These are phyloP conservation scores for Leptinotarsa lineolata DNA, from an alignment of 1,140 invertebrate genomes.

Conservation along the genomic window DNA sequence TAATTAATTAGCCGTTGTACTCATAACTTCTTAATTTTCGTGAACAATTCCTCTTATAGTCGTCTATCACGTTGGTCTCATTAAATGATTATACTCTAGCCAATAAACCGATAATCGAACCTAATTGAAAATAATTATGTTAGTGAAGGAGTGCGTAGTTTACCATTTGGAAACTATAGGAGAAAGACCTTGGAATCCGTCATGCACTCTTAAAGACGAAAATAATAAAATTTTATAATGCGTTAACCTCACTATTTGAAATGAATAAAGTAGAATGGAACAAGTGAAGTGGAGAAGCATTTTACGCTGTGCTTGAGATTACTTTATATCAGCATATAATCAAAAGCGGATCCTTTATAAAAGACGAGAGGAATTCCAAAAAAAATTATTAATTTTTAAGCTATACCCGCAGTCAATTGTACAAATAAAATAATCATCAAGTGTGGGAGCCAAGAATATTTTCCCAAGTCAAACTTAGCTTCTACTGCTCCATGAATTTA, in stretches of 20 bases:
- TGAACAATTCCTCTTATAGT: no score
- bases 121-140: neutral
- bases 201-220: constrained; percentile 24
- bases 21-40: no score
- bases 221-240: constrained; percentile 23
- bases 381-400: no score
- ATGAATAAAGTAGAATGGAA: constrained; percentile 20
- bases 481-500: no score
- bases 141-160: neutral
- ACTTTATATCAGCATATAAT: no score
- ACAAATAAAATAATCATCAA: no score
- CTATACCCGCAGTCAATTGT: no score
- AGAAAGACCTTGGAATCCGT: constrained; percentile 22
- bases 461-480: no score
- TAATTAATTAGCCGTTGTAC: no score
- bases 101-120: neutral
- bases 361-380: no score
- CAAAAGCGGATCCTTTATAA: no score
- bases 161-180: neutral
- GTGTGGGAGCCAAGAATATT: no score
- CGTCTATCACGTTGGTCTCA: neutral
- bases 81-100: neutral
- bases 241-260: constrained; percentile 13
- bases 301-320: neutral
- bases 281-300: constrained; percentile 17